A percentile compares a stretch with the other conserved stretches of the same genome.
These are phyloP conservation scores for Tipula helvola DNA, from an alignment of 2,888 invertebrate genomes.

Conservation along the genomic window DNA sequence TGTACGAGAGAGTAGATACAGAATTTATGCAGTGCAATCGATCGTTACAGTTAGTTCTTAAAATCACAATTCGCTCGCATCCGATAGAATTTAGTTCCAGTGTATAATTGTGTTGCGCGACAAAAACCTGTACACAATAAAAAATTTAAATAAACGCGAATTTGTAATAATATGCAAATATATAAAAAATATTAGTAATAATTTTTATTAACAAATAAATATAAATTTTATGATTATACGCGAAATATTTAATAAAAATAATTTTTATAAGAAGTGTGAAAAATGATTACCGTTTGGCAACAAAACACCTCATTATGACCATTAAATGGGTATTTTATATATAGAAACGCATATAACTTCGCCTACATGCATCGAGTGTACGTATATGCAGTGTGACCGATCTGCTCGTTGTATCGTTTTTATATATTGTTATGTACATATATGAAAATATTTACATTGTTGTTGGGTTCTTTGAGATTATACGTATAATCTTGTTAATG, in stretches of 20 bases:
- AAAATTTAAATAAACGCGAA: background rate
- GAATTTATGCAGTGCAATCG: background rate
- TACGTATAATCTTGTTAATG: background rate
- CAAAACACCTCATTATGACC: background rate
- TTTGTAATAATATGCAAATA: background rate
- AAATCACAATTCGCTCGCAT: background rate
- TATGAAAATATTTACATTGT: background rate
- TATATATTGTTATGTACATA: background rate
- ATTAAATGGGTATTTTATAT: background rate
- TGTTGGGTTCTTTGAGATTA: background rate
- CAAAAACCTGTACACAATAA: background rate
- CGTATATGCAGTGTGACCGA: background rate
- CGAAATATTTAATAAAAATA: background rate
- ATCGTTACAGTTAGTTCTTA: background rate
- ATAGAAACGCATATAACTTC: background rate
- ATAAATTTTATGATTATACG: background rate
- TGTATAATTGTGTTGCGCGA: background rate
- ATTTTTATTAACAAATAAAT: background rate
- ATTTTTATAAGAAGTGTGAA: background rate
- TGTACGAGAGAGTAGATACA: no score
- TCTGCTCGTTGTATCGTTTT: background rate
- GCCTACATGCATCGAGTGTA: background rate
- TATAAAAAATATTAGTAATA: background rate
- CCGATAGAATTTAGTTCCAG: background rate
- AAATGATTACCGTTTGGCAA: background rate